Evolutionary conservation across 2,797 vertebrate species (phyloP).

Genomic region (Eulemur rubriventer): DNA sequence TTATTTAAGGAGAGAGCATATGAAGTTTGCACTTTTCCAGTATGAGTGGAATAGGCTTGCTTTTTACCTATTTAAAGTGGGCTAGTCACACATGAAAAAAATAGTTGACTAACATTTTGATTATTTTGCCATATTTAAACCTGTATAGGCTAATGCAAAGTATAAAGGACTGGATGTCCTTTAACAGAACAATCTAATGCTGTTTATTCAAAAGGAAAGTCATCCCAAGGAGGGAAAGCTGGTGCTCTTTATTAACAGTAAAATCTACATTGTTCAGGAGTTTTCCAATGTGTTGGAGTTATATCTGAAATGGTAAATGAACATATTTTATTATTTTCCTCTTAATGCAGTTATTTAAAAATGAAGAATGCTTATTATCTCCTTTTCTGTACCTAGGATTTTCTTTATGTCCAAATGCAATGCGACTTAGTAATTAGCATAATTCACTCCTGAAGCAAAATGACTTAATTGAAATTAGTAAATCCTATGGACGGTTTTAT

Average conservation of each 20-base stretch:
- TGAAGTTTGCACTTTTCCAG: background rate
- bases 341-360: slow-evolving; percentile 39
- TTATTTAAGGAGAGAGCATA: background rate
- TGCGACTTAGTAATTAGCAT: slow-evolving; percentile 44
- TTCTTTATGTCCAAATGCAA: background rate
- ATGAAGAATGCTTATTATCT: background rate
- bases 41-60: background rate
- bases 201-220: background rate
- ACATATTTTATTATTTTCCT: slow-evolving; percentile 14
- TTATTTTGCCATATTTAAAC: slow-evolving; percentile 8
- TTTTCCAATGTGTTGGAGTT: background rate
- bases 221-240: background rate
- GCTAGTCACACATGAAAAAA: background rate
- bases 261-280: slow-evolving; percentile 2
- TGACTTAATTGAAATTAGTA: slow-evolving; percentile 24
- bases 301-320: slow-evolving; percentile 13
- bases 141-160: background rate
- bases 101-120: slow-evolving; percentile 8
- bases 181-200: background rate
- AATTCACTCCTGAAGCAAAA: slow-evolving; percentile 50
- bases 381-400: slow-evolving; percentile 9
- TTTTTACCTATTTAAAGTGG: background rate
- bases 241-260: background rate
- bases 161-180: background rate
- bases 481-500: slow-evolving; percentile 27